Evolutionary conservation across 1,140 invertebrate genomes (phyloP).

Genomic region (Pachypeltis micranthus): DNA sequence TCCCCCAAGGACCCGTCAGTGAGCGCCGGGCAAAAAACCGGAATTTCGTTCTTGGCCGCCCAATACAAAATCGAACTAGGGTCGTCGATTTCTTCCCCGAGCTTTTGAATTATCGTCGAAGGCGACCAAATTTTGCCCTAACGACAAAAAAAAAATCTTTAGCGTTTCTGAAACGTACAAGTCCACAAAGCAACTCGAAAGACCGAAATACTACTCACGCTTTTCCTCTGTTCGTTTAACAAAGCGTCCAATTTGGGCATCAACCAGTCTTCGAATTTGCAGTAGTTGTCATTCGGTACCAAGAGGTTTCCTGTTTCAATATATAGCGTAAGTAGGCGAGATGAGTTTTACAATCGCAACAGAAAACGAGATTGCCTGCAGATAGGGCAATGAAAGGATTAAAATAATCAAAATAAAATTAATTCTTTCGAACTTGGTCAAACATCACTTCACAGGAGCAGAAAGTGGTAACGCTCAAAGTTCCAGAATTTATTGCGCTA

Average conservation of each 20-base stretch:
- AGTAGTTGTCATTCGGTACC: conserved; percentile 98
- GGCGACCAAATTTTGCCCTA: conserved; percentile 78
- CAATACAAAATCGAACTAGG: conserved; percentile 93
- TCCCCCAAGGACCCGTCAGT: conserved; percentile 98
- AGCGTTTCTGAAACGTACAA: too few relatives aligned
- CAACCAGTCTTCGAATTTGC: conserved; percentile 95
- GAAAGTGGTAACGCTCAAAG: too few relatives aligned
- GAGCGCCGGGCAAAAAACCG: conserved; percentile 93
- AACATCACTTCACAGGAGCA: too few relatives aligned
- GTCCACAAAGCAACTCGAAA: too few relatives aligned
- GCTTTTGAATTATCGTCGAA: conserved; percentile 66
- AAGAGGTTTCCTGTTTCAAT: conserved; percentile 69
- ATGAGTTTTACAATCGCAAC: too few relatives aligned
- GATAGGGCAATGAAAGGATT: too few relatives aligned
- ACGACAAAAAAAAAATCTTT: conserved; percentile 16
- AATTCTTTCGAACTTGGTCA: too few relatives aligned
- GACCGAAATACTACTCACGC: conserved; percentile 37
- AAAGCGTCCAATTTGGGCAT: conserved; percentile 88
- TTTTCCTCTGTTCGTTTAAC: conserved; percentile 72
- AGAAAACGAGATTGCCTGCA: too few relatives aligned
- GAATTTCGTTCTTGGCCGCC: conserved; percentile 95
- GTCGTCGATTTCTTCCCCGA: conserved; percentile 88
- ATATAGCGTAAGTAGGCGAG: too few relatives aligned
- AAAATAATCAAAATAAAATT: too few relatives aligned
- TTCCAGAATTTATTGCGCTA: too few relatives aligned